Conservation (phyloP, 64 coral and sea anemone species). For the Porites lutea region DNA sequence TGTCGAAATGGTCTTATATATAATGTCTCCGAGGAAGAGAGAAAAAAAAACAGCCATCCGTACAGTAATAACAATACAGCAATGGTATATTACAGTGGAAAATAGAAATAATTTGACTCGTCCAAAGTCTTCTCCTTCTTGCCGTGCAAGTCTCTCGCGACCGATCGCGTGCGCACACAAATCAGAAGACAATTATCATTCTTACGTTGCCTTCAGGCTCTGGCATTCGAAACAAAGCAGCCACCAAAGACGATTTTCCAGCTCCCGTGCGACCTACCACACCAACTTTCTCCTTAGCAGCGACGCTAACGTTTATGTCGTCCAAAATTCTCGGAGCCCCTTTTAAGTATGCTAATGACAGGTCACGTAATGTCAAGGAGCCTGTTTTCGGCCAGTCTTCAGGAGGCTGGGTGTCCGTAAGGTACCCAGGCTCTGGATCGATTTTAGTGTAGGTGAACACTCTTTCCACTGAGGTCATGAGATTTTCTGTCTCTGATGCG, state of each 20-base stretch:
- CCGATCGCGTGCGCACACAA: neutral
- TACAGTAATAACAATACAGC: no score
- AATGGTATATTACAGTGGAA: no score
- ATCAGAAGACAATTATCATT: neutral
- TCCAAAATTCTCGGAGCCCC: conserved; percentile 38
- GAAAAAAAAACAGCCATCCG: no score
- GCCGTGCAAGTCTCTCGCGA: no score
- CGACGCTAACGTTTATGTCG: conserved; percentile 30
- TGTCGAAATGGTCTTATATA: no score
- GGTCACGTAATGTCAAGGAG: conserved; percentile 38
- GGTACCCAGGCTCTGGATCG: conserved; percentile 65
- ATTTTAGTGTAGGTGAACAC: conserved; percentile 53
- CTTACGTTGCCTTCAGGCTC: conserved; percentile 52
- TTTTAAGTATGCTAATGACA: conserved; percentile 49
- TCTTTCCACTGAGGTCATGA: conserved; percentile 68
- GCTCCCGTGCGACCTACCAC: conserved; percentile 75
- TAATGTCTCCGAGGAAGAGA: no score
- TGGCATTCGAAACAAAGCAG: conserved; percentile 79
- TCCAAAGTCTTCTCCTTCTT: no score
- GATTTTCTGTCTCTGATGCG: conserved; percentile 48
- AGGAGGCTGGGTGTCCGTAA: conserved; percentile 38
- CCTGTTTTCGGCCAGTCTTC: conserved; percentile 65
- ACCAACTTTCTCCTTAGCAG: conserved; percentile 57
- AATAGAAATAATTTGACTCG: no score
- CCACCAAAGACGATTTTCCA: conserved; percentile 69